Evolutionary conservation across 2,113 vertebrate genomes (phyloP), one percentile per base, ranked within the genome.

Genomic region (Lepisosteus osseus): DNA sequence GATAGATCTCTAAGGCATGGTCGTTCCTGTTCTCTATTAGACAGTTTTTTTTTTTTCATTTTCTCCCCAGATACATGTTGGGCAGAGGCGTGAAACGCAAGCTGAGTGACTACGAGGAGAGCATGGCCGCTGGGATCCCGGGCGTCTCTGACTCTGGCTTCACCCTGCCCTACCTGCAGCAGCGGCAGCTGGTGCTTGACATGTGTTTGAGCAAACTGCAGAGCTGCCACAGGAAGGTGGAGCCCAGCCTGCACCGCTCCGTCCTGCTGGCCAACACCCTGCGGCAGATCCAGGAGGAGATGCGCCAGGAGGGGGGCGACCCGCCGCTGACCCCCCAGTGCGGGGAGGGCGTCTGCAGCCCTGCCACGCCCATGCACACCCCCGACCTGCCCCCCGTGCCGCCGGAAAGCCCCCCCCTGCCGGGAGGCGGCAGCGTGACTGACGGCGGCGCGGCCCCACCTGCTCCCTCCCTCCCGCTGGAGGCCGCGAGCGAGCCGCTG

Each of bases 251-350:
- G 72, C 92, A 92, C 17, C 93, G 93, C 74, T 94, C 94, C 0
- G 94, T 95, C 72, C 90, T 95, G 72, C 93, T 95, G 73, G 85
- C 93, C 85, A 95, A 95, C 89, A 95, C 93, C 2, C 90, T 95
- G 14, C 77, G 91, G 80, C 92, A 95, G 79, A 93, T 95, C 42
- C 94, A 95, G 76, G 92, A 92, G 74, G 94, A 95, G 78, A 93
- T 82, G 82, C 87, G 77, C 2, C 76, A 80, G 29, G 88, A 86
- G 61, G 84, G 86, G 17, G 81, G 45, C 72, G 86, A 84, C 75
- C 84, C 85, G 74, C 75, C 83, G 3, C 45, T 41, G 54, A 41
- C 72, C 13, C 57, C 14, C 12, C 40, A 8, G 7, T 64, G 4
- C 17, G 17, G 17, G 13, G 62, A 17, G 41, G 68, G 83, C 66